Conservation (phyloP, 53 echinoderm and acorn worm genomes). For the Actinopyga echinites region DNA sequence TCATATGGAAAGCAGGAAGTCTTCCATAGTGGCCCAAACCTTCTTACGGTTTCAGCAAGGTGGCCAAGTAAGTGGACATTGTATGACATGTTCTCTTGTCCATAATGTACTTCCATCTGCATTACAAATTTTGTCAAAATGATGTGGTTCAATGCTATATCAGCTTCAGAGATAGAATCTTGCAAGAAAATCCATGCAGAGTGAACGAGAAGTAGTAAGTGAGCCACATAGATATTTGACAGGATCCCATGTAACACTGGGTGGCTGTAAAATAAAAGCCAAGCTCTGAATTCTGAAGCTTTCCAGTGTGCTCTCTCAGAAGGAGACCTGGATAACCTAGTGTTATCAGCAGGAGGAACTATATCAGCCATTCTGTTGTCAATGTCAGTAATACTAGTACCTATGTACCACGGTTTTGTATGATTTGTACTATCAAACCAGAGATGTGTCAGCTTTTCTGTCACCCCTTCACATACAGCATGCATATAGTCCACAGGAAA, state of each 20-base stretch:
- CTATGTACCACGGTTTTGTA: not conserved
- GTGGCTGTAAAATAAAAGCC: constrained; percentile 43
- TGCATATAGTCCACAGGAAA: too few relatives aligned
- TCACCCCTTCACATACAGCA: constrained; percentile 1
- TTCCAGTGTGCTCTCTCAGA: constrained; percentile 52
- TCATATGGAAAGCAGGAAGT: too few relatives aligned
- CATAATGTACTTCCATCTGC: constrained; percentile 30
- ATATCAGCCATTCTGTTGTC: not conserved
- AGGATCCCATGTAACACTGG: constrained; percentile 42
- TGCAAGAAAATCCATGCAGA: constrained; percentile 27
- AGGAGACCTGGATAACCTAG: too few relatives aligned
- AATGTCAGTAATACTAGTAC: not conserved
- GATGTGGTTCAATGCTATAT: constrained; percentile 9
- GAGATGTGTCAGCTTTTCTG: not conserved
- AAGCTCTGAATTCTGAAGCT: constrained; percentile 52
- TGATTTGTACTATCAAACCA: constrained; percentile 24
- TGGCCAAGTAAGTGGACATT: constrained; percentile 53
- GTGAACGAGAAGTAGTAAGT: constrained; percentile 40
- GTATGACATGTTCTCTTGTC: constrained; percentile 21
- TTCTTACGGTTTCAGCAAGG: constrained; percentile 37
- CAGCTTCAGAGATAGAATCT: not conserved
- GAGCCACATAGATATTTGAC: not conserved
- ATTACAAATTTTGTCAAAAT: too few relatives aligned
- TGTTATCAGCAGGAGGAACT: constrained; percentile 36
- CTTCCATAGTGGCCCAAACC: too few relatives aligned